A percentile compares a stretch with the other conserved stretches of the same genome.
These are phyloP conservation scores for Uromys caudimaculatus DNA, from an alignment of 2,797 vertebrate species.

Conservation along the genomic window DNA sequence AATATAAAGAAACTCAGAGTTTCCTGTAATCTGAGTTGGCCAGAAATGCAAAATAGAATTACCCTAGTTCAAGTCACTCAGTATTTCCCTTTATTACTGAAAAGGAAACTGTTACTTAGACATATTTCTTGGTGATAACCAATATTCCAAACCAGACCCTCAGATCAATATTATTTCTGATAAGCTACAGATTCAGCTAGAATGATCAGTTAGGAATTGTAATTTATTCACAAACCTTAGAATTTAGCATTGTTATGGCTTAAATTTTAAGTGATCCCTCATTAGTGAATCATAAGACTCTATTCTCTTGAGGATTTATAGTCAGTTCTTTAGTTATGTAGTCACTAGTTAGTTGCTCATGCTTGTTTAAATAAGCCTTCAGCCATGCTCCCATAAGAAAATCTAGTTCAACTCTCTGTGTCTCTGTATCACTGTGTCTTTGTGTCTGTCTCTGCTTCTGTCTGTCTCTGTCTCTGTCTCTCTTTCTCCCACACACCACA, in stretches of 20 bases:
- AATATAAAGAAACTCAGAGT: background rate
- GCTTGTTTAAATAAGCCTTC: background rate
- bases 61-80: too few species aligned
- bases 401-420: background rate
- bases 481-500: background rate
- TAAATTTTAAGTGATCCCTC: background rate
- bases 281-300: background rate
- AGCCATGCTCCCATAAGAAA: background rate
- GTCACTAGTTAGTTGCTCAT: background rate
- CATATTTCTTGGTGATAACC: background rate
- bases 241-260: background rate
- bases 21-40: background rate
- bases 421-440: too few species aligned
- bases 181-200: background rate
- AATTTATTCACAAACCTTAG: conserved; percentile 59
- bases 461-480: background rate
- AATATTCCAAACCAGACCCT: background rate
- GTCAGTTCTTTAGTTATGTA: background rate
- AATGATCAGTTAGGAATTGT: conserved; percentile 36
- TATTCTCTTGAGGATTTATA: background rate
- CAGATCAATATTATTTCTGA: background rate
- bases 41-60: too few species aligned
- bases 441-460: too few species aligned
- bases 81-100: too few species aligned
- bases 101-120: background rate